Evolutionary conservation across 1,140 invertebrate species (phyloP).

Genomic region (Heliconius hewitsoni): DNA sequence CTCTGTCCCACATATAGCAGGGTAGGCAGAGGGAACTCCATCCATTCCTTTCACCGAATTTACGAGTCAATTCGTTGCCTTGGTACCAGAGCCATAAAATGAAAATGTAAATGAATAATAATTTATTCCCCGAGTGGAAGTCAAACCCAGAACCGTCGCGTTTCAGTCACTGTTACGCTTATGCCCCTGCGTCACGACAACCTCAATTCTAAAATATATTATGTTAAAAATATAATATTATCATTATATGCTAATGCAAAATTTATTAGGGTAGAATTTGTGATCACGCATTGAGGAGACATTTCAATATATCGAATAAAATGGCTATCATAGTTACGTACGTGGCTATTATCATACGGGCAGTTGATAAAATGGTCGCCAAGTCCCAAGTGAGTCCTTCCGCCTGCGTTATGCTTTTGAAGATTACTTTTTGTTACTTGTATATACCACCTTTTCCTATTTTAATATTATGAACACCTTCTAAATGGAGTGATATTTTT

Average conservation of each 20-base stretch:
- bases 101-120: no score
- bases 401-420: neutral
- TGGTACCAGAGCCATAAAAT: no score
- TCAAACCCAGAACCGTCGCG: no score
- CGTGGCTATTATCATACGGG: neutral
- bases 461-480: constrained; percentile 4
- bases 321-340: neutral
- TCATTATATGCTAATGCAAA: neutral
- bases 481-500: neutral
- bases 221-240: neutral
- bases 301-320: neutral
- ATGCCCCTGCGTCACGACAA: no score
- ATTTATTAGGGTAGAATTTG: neutral
- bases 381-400: neutral
- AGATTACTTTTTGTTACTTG: neutral
- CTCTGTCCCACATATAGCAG: no score
- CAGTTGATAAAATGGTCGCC: neutral
- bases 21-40: no score
- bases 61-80: no score
- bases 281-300: neutral
- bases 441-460: constrained; percentile 28
- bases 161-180: no score
- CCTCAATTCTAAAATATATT: neutral
- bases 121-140: no score
- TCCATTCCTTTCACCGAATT: no score